Evolutionary conservation across 1,140 invertebrate species (phyloP), one percentile per base, ranked within the genome.

Genomic region (Pseudomyrmex pallidus): DNA sequence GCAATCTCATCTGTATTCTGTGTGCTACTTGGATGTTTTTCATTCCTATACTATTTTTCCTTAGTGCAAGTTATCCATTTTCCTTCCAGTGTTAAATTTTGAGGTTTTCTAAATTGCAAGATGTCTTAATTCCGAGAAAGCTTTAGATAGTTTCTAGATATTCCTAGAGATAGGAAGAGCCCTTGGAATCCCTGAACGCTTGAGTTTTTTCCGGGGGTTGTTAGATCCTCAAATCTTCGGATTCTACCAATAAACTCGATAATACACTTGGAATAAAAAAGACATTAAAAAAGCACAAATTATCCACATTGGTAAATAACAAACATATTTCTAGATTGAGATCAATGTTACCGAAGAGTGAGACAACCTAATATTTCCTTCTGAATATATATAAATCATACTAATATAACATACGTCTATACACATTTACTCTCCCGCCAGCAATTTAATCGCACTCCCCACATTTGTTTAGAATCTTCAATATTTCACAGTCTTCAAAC

Each of bases 311-410:
- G 63, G 35, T 4, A 17, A 15, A 64, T 63, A 63, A 15, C 46
- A 44, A 10, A 48, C 52, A 2, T 25, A 35, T n/a, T 5, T 15
- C 59, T 73, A 57, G 5, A 25, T 74, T 64, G n/a, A 63, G 25
- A 76, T 25, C 22, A 76, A 50, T 48, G 15, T 76, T 64, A 76
- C 59, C 59, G n/a, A 52, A n/a, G 35, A 35, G 35, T n/a, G n/a
- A 76, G 44, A 64, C 20, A 63, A 63, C 48, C 22, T 54, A 76
- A 76, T 25, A 50, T 50, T 85, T 74, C 44, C 35, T 35, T 35
- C 1, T 7, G 5, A 35, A 35, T 7, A 0, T 35, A 35, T 35
- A 35, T 35, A 35, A 35, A 35, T 35, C 35, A 35, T 7, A 35
- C 35, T 35, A 35, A 35, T 35, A 35, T 35, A 35, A 35, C 35